Base-by-base conservation (phyloP, 2,113 vertebrate species). In the Solea senegalensis region DNA sequence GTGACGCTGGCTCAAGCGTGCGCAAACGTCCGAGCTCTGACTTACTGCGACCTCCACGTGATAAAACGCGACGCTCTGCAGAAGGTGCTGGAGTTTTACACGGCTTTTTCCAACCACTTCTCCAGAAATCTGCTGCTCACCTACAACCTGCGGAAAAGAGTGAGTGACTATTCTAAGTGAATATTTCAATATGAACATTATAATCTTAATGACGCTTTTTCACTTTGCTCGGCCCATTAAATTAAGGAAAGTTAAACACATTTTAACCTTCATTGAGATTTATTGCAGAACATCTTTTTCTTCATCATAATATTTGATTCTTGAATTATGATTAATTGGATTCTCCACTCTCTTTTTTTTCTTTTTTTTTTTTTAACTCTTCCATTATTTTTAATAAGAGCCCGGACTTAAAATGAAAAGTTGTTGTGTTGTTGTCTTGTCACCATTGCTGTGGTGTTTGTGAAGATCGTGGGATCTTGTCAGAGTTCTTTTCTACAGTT, bases 21-120 rank as follows among this genome's bases (percentile, higher is more conserved):
- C 54, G 98, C 97, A 57, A 99, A 99, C 3, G 98, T 99, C 2
- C 94, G 98, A 69, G 97, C 97, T 46, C 83, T 99, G 92, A 99
- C 98, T 65, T 99, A 99, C 91, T 99, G 98, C 44, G 98, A 99
- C 90, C 95, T 99, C 59, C 98, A 99, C 26, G 96, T 99, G 81
- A 99, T 99, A 68, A 99, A 98, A 81, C 94, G 97, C 6, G 98
- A 99, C 2, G 98, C 97, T 49, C 93, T 99, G 86, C 97, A 98
- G 94, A 99, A 99, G 78, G 98, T 99, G 63, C 93, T 99, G 89
- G 98, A 99, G 44, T 99, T 99, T 94, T 99, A 99, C 92, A 97
- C 97, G 0, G 96, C 97, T 14, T 99, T 99, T 90, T 97, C 96
- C 72, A 98, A 98, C 84, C 98, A 98, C 83, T 99, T 99, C 93